Base-by-base conservation (phyloP, 2,113 vertebrate genomes). In the Copsychus sechellarum region DNA sequence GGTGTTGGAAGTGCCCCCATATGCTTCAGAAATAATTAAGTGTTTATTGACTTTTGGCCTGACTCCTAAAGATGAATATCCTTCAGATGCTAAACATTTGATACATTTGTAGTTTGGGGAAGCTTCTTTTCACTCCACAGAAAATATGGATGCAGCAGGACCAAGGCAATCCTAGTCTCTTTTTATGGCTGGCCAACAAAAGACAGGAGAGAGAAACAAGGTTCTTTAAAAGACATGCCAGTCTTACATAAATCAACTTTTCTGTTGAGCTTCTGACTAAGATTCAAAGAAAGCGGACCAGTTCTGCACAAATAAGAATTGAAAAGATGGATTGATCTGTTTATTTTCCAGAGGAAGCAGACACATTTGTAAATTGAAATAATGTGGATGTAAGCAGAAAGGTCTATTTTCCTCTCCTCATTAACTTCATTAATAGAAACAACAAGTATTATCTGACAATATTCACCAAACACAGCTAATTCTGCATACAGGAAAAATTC, bases 11-110 rank as follows among this genome's bases (percentile, higher is more conserved):
- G 91, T 97, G 83, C 76, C 98, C 96, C 97, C 97, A 97, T 97
- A 98, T 97, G 97, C 89, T 97, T 96, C 91, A 98, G 94, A 97
- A 98, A 97, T 97, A 97, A 98, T 98, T 97, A 96, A 90, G 95
- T 92, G 97, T 98, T 97, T 98, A 97, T 96, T 97, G 94, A 97
- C 81, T 97, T 98, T 98, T 98, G 96, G 97, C 97, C 58, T 93
- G 51, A 12, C 74, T 97, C 95, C 95, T 97, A 96, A 98, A 98
- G 97, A 97, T 95, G 96, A 97, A 97, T 98, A 97, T 97, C 93
- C 94, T 97, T 98, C 97, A 97, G 96, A 96, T 98, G 96, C 95
- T 97, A 97, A 97, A 96, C 89, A 98, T 97, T 95, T 93, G 96
- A 98, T 98, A 98, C 73, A 91, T 96, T 97, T 98, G 95, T 98